Conservation (phyloP, 2,888 invertebrate species). For the Tipula lateralis region DNA sequence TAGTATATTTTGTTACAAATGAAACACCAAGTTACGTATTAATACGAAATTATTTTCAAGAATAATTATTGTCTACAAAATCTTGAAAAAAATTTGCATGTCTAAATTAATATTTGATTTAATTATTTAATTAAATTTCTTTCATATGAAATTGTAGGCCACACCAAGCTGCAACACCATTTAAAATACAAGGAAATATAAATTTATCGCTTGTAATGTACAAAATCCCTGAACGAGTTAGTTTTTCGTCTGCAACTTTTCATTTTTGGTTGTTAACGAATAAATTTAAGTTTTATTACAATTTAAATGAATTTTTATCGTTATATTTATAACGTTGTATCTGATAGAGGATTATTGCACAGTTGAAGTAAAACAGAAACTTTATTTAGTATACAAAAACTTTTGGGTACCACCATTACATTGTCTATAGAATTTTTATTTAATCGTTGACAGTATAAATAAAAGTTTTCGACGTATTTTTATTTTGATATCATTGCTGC, state of each 20-base stretch:
- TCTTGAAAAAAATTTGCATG: too few species aligned
- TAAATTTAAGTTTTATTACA: background rate
- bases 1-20: too few species aligned
- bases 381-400: too few species aligned
- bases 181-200: too few species aligned
- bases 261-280: background rate
- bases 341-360: background rate
- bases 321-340: background rate
- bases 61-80: too few species aligned
- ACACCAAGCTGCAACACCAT: background rate
- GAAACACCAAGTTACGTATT: too few species aligned
- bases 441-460: conserved; percentile 11
- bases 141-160: too few species aligned
- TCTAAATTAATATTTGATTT: too few species aligned
- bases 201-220: background rate
- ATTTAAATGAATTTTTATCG: conserved; percentile 1
- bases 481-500: background rate
- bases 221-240: background rate
- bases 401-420: background rate
- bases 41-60: too few species aligned
- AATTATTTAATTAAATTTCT: too few species aligned
- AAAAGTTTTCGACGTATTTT: background rate
- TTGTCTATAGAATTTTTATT: background rate
- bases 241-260: background rate
- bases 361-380: background rate